These are phyloP conservation scores for Acanthoscelides obtectus DNA, from an alignment of 2,888 invertebrate genomes.

Conservation along the genomic window DNA sequence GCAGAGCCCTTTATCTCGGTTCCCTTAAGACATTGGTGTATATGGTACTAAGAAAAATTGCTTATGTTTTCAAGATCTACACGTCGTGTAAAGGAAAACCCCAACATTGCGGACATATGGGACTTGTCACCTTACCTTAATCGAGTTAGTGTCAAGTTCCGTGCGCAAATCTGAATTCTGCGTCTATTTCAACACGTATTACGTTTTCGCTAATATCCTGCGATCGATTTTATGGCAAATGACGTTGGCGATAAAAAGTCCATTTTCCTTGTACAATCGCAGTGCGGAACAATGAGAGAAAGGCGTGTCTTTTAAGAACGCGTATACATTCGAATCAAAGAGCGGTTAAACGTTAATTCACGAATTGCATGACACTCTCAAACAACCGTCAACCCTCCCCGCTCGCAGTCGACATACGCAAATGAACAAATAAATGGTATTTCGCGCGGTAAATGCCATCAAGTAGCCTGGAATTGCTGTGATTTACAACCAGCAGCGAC, in stretches of 20 bases:
- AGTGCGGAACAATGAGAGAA: neutral
- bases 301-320: neutral
- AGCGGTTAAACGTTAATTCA: neutral
- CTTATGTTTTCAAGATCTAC: too few relatives aligned
- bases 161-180: too few relatives aligned
- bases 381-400: neutral
- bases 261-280: neutral
- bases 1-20: too few relatives aligned
- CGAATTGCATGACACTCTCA: constrained; percentile 3
- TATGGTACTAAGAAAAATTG: too few relatives aligned
- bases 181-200: too few relatives aligned
- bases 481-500: neutral
- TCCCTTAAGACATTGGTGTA: too few relatives aligned
- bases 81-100: too few relatives aligned
- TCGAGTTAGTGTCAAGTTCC: too few relatives aligned
- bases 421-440: constrained; percentile 9
- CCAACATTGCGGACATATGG: too few relatives aligned
- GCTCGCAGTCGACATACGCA: neutral
- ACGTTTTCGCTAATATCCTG: neutral
- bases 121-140: too few relatives aligned
- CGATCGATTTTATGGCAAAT: neutral
- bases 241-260: neutral
- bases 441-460: constrained; percentile 9
- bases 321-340: neutral
- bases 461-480: constrained; percentile 4